A percentile compares a stretch with the other conserved stretches of the same genome.
phyloP scores from a whole-genome alignment of 2,113 vertebrate species.

The Muntiacus reevesi region DNA sequence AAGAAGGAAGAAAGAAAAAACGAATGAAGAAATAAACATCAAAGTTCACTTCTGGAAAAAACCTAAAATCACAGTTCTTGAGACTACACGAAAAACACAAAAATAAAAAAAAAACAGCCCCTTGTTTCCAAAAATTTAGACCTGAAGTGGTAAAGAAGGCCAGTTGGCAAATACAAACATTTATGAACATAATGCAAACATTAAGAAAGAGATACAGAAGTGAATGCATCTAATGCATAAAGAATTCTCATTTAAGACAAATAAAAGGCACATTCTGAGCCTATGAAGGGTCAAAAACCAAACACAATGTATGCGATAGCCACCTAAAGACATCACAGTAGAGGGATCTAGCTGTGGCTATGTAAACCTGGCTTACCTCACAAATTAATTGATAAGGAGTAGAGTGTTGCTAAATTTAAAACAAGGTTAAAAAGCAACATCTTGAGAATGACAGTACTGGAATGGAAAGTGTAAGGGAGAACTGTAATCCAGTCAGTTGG shows the following conservation, averaged over 20 bases:
- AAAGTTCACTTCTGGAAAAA: not conserved
- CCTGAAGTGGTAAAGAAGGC: not conserved
- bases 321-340: not conserved
- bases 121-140: not conserved
- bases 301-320: not conserved
- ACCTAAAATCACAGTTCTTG: not conserved
- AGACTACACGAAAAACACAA: not conserved
- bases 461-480: constrained; percentile 61
- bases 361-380: not conserved
- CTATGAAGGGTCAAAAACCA: not conserved
- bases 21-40: not conserved
- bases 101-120: not conserved
- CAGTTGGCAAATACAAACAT: not conserved
- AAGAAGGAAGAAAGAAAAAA: not conserved
- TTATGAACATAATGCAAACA: not conserved
- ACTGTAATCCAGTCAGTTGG: constrained; percentile 33
- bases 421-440: not conserved
- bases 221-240: not conserved
- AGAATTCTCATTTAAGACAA: not conserved
- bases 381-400: not conserved
- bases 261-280: not conserved
- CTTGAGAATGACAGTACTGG: not conserved
- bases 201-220: not conserved
- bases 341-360: not conserved
- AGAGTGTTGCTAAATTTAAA: constrained; percentile 26